These are phyloP conservation scores for Hydrotaea cyrtoneurina DNA, from an alignment of 2,888 invertebrate species.

Conservation along the genomic window DNA sequence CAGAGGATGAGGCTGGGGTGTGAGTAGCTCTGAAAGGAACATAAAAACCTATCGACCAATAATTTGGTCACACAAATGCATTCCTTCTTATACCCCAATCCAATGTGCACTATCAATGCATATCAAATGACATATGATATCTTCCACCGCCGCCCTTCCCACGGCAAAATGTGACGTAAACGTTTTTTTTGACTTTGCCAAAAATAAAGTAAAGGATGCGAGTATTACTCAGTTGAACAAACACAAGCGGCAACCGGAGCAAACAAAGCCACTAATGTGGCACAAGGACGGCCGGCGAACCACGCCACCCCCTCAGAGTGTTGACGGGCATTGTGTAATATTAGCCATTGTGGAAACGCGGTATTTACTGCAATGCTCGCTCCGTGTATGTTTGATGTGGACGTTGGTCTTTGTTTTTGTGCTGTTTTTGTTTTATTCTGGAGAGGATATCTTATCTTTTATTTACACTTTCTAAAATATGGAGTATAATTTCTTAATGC, in stretches of 20 bases:
- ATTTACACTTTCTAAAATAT: constrained; percentile 75
- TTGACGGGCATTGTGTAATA: constrained; percentile 44
- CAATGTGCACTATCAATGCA: constrained; percentile 7
- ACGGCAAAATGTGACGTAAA: background rate
- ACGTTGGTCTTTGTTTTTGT: constrained; percentile 10
- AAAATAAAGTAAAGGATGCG: constrained; percentile 31
- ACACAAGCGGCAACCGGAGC: background rate
- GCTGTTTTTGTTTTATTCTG: constrained; percentile 25
- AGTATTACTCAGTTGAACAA: constrained; percentile 46
- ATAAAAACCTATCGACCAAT: too few species aligned
- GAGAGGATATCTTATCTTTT: constrained; percentile 76
- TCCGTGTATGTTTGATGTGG: background rate
- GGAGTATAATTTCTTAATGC: constrained; percentile 68
- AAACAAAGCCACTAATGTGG: background rate
- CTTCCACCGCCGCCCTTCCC: background rate
- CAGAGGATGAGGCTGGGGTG: too few species aligned
- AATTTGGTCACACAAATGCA: too few species aligned
- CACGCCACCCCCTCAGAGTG: constrained; percentile 5
- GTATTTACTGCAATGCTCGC: background rate
- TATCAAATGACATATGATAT: constrained; percentile 33
- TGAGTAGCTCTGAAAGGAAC: too few species aligned
- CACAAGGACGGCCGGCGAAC: background rate
- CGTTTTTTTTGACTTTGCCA: background rate
- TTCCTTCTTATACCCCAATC: too few species aligned
- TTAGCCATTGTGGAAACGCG: constrained; percentile 38